Percentiles rank a stretch among this genome's conserved stretches.
Conservation (phyloP, 2,797 vertebrate genomes). For the Pseudotriccus pelzelni region DNA sequence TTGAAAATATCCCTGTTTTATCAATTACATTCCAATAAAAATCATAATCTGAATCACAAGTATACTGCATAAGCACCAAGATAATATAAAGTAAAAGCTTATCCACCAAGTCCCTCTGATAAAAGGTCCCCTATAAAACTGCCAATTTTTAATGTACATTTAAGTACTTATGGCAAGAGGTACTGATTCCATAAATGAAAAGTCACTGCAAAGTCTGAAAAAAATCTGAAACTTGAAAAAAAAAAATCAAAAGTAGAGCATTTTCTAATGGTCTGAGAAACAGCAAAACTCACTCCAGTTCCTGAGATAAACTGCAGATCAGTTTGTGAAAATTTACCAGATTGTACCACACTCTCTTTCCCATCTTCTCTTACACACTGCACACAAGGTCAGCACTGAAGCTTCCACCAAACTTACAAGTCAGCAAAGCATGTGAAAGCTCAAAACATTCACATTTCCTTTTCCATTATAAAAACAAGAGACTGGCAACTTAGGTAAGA, state of each 20-base stretch:
- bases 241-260: background rate
- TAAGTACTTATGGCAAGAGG: background rate
- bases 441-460: background rate
- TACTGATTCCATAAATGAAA: background rate
- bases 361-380: background rate
- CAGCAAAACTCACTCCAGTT: constrained; percentile 4
- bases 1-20: background rate
- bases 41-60: background rate
- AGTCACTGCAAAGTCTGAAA: constrained; percentile 14
- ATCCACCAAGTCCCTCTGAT: background rate
- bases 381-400: background rate
- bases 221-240: background rate
- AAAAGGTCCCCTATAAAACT: constrained; percentile 40
- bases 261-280: constrained; percentile 9
- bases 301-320: constrained; percentile 1
- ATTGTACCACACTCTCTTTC: background rate
- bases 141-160: background rate
- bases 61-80: background rate
- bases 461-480: background rate
- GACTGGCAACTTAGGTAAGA: background rate
- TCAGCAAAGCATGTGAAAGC: background rate
- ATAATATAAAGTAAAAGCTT: background rate
- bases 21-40: constrained; percentile 10
- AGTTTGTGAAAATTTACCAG: background rate
- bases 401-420: background rate